phyloP scores from a whole-genome alignment of 2,113 vertebrate genomes.

The Macquaria ambigua region DNA sequence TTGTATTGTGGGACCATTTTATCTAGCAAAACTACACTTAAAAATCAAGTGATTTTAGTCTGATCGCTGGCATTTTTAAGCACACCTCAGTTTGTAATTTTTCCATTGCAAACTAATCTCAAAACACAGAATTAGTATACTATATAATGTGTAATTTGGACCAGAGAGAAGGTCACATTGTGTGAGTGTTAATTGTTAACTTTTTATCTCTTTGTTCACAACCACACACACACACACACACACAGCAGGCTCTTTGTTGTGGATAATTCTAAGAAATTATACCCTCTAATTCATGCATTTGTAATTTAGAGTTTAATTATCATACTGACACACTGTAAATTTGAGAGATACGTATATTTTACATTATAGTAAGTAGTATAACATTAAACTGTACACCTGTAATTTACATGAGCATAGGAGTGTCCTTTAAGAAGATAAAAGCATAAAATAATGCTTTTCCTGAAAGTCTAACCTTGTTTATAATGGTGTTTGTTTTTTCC shows the following conservation, averaged over 20 bases:
- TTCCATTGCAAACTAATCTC: neutral
- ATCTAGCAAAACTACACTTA: neutral
- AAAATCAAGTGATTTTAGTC: neutral
- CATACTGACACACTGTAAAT: constrained; percentile 4
- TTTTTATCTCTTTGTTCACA: constrained; percentile 13
- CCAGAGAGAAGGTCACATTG: constrained; percentile 1
- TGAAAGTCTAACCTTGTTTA: neutral
- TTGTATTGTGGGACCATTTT: neutral
- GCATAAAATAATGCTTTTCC: neutral
- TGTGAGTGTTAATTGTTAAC: constrained; percentile 48
- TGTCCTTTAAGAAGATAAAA: constrained; percentile 14
- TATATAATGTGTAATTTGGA: neutral
- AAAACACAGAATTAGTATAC: neutral
- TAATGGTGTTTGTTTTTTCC: constrained; percentile 23
- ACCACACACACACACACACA: neutral
- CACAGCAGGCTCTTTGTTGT: neutral
- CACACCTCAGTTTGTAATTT: neutral
- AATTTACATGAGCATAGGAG: neutral
- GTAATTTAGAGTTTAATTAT: constrained; percentile 25
- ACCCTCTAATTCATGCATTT: neutral
- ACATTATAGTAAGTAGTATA: constrained; percentile 8
- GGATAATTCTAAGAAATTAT: neutral
- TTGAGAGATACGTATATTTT: neutral
- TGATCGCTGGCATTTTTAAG: neutral
- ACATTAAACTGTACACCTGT: constrained; percentile 17